Base-by-base conservation (phyloP, 2,888 invertebrate species). In the Tiliacea aurago region DNA sequence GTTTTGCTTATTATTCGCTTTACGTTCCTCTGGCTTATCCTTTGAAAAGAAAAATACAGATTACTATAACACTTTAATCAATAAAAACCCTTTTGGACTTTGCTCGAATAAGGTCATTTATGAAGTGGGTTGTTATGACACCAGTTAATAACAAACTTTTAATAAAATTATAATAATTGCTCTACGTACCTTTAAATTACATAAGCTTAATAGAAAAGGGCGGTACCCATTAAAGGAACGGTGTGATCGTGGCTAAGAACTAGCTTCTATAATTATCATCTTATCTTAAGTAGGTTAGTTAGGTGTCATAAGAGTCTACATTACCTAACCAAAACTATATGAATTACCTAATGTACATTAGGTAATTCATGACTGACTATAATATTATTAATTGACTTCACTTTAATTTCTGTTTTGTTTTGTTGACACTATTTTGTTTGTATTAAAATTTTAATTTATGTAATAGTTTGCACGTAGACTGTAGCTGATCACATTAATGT, bases 161-260 rank as follows among this genome's bases (percentile, higher is more conserved):
- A 51, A 56, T 75, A 23, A 61, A 75, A 75, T 4, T 43, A n/a
- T 13, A 18, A 45, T 75, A 56, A 55, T 55, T 43, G 55, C 11
- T 37, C 11, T n/a, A 62, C 9, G 43, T 49, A 33, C 13, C 61
- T 62, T 51, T 23, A 4, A 47, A 43, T 49, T 33, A 41, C n/a
- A 6, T 49, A 13, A 13, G 4, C 1, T 0, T 59, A 37, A 58
- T 51, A 58, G 41, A 75, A 74, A 59, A 41, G 18, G 49, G 51
- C 1, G 66, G 66, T 45, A 28, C 5, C 43, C 4, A 33, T 64
- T 73, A 33, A 2, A 10, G 1, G 9, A 7, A 47, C 2, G 23
- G 11, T n/a, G n/a, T 33, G 28, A 63, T 28, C 53, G 55, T 61
- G 28, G 6, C n/a, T 41, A 49, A n/a, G 6, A 47, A 37, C 37